phyloP scores from a whole-genome alignment of 2,113 vertebrate genomes.

The Toxotes jaculatrix region DNA sequence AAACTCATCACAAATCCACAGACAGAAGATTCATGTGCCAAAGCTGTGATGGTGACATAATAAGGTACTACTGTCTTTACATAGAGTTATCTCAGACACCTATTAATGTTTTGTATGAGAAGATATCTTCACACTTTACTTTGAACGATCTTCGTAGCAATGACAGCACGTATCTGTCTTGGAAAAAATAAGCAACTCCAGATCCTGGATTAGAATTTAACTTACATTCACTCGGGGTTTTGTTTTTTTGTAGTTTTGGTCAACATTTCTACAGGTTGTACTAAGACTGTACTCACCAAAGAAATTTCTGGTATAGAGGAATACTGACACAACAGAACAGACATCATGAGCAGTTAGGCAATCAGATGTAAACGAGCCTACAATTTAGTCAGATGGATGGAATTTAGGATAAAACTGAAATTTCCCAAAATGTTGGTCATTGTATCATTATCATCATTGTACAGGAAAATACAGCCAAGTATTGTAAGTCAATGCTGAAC shows the following conservation, averaged over 20 bases:
- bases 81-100: not conserved
- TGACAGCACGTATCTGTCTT: not conserved
- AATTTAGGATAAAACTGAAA: not conserved
- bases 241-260: no score
- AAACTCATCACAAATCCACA: not conserved
- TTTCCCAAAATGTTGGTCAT: not conserved
- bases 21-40: not conserved
- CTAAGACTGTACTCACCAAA: not conserved
- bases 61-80: not conserved
- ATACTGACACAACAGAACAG: not conserved
- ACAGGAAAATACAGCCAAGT: not conserved
- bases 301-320: not conserved
- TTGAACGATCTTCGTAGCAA: not conserved
- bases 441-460: not conserved
- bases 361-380: not conserved
- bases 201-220: not conserved
- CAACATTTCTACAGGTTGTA: no score
- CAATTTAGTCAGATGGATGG: not conserved
- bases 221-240: not conserved
- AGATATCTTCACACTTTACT: not conserved
- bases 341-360: slow-evolving; percentile 1
- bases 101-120: not conserved
- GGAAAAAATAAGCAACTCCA: not conserved
- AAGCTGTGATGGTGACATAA: not conserved
- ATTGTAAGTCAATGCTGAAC: not conserved